Conservation (phyloP, 2,797 vertebrate genomes). For the Myoxocephalus aenaeus region DNA sequence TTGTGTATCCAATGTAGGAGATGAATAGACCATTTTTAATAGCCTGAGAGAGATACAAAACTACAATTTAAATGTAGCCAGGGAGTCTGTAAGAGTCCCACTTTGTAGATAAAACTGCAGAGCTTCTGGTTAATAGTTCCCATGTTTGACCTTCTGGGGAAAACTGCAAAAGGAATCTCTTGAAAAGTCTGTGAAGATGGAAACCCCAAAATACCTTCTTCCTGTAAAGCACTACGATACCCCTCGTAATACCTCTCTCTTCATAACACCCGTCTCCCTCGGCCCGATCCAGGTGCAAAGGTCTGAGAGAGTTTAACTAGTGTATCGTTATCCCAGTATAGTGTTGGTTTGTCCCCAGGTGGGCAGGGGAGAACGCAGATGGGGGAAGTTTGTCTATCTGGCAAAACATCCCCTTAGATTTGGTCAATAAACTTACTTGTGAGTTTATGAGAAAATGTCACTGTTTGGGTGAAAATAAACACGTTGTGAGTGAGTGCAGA, state of each 20-base stretch:
- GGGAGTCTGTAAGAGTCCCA: constrained; percentile 12
- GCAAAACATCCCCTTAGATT: not conserved
- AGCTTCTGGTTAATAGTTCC: constrained; percentile 14
- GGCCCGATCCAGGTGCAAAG: constrained; percentile 41
- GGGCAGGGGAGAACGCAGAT: not conserved
- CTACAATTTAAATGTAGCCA: not conserved
- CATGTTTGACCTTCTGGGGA: constrained; percentile 18
- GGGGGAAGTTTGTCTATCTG: not conserved
- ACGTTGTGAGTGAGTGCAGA: constrained; percentile 3
- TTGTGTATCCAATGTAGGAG: constrained; percentile 11
- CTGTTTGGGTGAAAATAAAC: not conserved
- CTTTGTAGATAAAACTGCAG: constrained; percentile 30
- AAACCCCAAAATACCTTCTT: constrained; percentile 15
- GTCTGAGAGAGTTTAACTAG: constrained; percentile 50
- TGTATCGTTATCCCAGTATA: constrained; percentile 37
- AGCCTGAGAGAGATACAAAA: constrained; percentile 5
- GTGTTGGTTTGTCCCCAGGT: constrained; percentile 9
- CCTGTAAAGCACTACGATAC: constrained; percentile 5
- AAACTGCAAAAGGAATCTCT: constrained; percentile 42
- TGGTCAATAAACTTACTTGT: not conserved
- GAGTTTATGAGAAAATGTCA: no score
- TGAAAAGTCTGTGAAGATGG: constrained; percentile 25
- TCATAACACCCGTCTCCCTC: constrained; percentile 40
- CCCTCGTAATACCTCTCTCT: constrained; percentile 7
- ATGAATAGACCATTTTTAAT: constrained; percentile 33